A percentile compares a stretch with the other conserved stretches of the same genome.
Evolutionary conservation across 1,140 invertebrate genomes (phyloP).

Genomic region (Drosophila quadrilineata): DNA sequence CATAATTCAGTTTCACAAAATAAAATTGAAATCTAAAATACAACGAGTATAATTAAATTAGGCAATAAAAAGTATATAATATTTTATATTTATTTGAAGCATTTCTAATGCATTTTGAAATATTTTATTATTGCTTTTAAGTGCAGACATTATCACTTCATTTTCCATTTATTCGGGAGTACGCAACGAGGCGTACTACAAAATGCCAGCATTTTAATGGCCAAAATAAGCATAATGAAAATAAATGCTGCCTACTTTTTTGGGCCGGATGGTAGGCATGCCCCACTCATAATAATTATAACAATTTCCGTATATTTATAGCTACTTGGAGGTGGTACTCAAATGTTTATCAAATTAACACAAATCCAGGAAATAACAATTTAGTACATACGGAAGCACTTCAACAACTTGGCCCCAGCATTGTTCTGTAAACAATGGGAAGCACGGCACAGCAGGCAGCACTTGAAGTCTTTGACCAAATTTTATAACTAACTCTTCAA

Average conservation of each 20-base stretch:
- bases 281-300: conserved; percentile 35
- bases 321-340: not conserved
- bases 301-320: conserved; percentile 25
- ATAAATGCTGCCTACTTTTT: conserved; percentile 21
- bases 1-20: too few species aligned
- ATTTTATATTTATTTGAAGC: not conserved
- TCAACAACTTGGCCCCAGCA: conserved; percentile 1
- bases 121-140: not conserved
- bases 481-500: conserved; percentile 26
- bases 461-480: conserved; percentile 38
- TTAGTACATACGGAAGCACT: conserved; percentile 3
- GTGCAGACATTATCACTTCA: not conserved
- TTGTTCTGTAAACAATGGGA: conserved; percentile 3
- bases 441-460: not conserved
- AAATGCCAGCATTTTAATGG: conserved; percentile 3
- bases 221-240: conserved; percentile 13
- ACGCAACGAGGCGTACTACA: not conserved
- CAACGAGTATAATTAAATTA: too few species aligned
- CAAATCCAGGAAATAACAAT: conserved; percentile 7
- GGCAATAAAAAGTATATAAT: too few species aligned
- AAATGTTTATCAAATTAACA: conserved; percentile 26
- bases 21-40: too few species aligned
- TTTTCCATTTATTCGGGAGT: too few species aligned
- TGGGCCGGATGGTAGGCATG: too few species aligned
- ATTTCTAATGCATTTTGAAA: too few species aligned